Conservation (phyloP, 2,888 invertebrate genomes). For the Diaphora mendica region DNA sequence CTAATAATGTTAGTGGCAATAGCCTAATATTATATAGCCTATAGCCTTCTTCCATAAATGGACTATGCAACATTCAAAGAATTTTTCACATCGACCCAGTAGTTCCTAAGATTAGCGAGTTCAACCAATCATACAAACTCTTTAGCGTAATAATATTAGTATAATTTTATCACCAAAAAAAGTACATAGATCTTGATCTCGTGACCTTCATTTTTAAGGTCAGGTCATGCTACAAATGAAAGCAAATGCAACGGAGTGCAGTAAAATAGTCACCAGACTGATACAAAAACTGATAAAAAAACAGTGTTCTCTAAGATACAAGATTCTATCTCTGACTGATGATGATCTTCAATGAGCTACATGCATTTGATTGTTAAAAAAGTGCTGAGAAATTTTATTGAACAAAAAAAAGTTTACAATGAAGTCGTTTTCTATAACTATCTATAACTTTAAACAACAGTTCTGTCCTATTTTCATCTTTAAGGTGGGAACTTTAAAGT, state of each 20-base stretch:
- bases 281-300: neutral
- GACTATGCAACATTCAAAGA: neutral
- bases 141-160: neutral
- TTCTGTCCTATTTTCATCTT: no score
- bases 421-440: neutral
- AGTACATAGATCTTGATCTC: neutral
- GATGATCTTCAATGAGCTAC: neutral
- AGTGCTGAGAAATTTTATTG: neutral
- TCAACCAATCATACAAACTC: neutral
- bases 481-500: no score
- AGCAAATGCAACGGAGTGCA: neutral
- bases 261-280: neutral
- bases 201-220: neutral
- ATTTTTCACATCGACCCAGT: neutral
- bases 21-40: neutral
- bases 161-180: neutral
- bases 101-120: neutral
- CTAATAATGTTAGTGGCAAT: no score
- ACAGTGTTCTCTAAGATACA: neutral
- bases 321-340: neutral
- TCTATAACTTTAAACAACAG: no score
- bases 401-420: neutral
- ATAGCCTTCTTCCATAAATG: neutral
- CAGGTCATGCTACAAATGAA: neutral
- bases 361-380: neutral